Evolutionary conservation across 1,140 invertebrate species (phyloP), one percentile per base, ranked within the genome.

Genomic region (Zaprionus gabonicus): DNA sequence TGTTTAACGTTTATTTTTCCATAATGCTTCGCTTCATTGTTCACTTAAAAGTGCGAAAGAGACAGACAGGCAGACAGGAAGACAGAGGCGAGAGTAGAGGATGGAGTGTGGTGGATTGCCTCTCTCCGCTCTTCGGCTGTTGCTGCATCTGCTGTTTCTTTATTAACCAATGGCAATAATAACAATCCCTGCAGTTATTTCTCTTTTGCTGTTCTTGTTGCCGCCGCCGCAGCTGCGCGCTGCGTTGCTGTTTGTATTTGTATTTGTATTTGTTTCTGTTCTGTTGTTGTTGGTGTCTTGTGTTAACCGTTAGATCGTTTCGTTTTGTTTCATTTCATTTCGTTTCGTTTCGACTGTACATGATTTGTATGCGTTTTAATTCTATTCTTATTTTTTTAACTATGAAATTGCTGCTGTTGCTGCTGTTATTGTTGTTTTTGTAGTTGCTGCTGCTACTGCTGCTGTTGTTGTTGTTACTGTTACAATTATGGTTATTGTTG

Each of bases 331-430:
- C n/a, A 17, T 17, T 46, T 17, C 41, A 46, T 46, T 46, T 46
- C 7, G n/a, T 44, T 44, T n/a, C 53, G 38, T 53, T 78, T 81
- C 55, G 76, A 74, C 82, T 81, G 74, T 81, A 82, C 82, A 81
- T 74, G 63, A 82, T 78, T 76, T 82, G 80, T 57, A 85, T 82
- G 73, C 81, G 78, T 78, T 82, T 82, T 76, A 86, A 71, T 78
- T 86, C 80, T 80, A 86, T 59, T 72, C 75, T 80, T 76, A 82
- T 67, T 66, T 81, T 82, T 78, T 82, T 86, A 55, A 86, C 71
- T 63, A 77, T 78, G 27, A 77, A 65, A 76, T 77, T 74, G 73
- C 63, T 73, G 73, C 68, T 71, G 70, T 77, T 74, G 73, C 63
- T 73, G 73, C 68, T 71, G 70, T 38, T 69, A 53, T 60, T 72